Evolutionary conservation across 2,888 invertebrate species (phyloP).

Genomic region (Tetragonula carbonaria): DNA sequence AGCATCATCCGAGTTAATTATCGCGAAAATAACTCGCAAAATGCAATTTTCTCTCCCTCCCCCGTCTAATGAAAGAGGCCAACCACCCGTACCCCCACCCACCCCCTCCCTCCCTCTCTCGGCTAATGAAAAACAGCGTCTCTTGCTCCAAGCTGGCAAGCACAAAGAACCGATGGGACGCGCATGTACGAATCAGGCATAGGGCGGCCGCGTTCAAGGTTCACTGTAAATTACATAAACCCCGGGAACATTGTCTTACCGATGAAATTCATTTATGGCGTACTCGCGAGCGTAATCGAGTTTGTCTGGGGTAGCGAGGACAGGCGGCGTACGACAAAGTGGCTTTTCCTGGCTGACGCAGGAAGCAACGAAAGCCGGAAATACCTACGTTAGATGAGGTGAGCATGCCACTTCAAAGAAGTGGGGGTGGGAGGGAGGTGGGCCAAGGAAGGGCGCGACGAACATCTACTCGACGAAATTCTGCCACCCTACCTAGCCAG

Average conservation of each 20-base stretch:
- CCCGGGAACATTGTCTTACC: conserved; percentile 60
- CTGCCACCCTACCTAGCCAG: conserved; percentile 34
- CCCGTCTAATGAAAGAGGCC: neutral
- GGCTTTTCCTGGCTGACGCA: conserved; percentile 60
- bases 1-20: neutral
- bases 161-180: too few relatives aligned
- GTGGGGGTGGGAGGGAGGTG: conserved; percentile 1
- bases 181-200: neutral
- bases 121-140: conserved; percentile 22
- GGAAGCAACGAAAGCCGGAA: conserved; percentile 62
- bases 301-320: conserved; percentile 56
- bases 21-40: neutral
- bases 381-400: conserved; percentile 52
- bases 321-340: conserved; percentile 63
- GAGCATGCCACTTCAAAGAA: conserved; percentile 62
- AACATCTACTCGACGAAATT: conserved; percentile 61
- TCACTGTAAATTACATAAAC: conserved; percentile 65
- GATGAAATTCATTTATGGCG: conserved; percentile 69
- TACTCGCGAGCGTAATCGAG: conserved; percentile 67
- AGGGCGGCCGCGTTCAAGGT: conserved; percentile 13
- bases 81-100: neutral
- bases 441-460: neutral
- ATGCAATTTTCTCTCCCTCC: too few relatives aligned
- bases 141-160: too few relatives aligned
- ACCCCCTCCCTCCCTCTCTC: neutral